Conservation (phyloP, 2,797 vertebrate genomes). For the Gymnoscopelus microlampas region DNA sequence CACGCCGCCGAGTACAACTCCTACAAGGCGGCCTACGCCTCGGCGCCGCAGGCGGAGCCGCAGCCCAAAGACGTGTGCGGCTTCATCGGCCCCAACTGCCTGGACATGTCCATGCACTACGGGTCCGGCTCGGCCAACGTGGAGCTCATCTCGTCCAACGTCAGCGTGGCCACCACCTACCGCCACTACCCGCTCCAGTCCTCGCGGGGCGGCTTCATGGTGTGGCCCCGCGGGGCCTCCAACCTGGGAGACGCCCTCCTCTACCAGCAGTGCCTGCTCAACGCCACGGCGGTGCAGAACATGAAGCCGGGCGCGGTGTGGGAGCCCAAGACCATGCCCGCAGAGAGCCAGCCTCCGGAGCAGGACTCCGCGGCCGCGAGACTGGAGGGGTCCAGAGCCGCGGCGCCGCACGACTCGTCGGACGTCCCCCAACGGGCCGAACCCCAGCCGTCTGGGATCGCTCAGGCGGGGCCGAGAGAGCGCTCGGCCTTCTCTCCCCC, state of each 20-base stretch:
- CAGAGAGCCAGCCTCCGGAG: constrained; percentile 82
- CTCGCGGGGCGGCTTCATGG: constrained; percentile 79
- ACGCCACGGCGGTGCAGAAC: constrained; percentile 89
- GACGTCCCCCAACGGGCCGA: constrained; percentile 74
- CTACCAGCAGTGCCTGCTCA: constrained; percentile 94
- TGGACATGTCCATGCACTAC: constrained; percentile 92
- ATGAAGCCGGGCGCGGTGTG: constrained; percentile 88
- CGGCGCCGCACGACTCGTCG: constrained; percentile 60
- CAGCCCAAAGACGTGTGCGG: constrained; percentile 88
- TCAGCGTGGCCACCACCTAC: constrained; percentile 95
- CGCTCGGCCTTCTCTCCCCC: constrained; percentile 94
- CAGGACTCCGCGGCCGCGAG: constrained; percentile 78
- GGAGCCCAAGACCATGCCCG: constrained; percentile 85
- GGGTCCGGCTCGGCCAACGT: constrained; percentile 84
- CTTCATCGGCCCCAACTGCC: constrained; percentile 85
- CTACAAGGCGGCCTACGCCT: constrained; percentile 88
- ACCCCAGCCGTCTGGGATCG: constrained; percentile 55
- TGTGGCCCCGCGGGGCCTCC: constrained; percentile 90
- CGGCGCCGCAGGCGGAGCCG: constrained; percentile 71
- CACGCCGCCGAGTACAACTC: constrained; percentile 89
- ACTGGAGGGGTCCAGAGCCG: constrained; percentile 81
- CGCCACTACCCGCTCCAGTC: constrained; percentile 91
- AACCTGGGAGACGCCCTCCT: constrained; percentile 90
- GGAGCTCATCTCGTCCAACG: constrained; percentile 96
- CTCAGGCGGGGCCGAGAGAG: constrained; percentile 77